Conservation (phyloP, 2,113 vertebrate genomes). For the human (Homo sapiens) region DNA sequence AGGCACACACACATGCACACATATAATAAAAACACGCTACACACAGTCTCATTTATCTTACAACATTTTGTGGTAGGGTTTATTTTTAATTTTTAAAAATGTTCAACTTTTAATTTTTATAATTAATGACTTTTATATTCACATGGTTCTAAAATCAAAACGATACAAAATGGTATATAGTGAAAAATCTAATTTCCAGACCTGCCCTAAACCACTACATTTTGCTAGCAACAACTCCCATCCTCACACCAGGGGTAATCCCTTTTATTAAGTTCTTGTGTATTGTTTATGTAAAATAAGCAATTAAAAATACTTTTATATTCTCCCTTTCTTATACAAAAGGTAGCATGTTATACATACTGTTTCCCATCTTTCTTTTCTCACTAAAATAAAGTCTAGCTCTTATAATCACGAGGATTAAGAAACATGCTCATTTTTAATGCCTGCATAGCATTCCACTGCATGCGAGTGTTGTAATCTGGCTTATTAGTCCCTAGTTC, state of each 20-base stretch:
- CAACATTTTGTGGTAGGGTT: neutral
- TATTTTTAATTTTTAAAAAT: conserved; percentile 25
- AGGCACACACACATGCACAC: neutral
- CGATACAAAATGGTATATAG: neutral
- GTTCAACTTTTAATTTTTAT: neutral
- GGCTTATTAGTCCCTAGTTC: neutral
- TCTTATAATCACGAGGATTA: neutral
- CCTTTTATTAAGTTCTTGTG: neutral
- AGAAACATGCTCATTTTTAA: neutral
- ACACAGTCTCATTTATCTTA: neutral
- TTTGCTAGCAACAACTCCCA: neutral
- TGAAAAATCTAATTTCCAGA: neutral
- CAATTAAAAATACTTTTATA: conserved; percentile 10
- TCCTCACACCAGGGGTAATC: neutral
- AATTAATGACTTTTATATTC: neutral
- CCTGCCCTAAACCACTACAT: neutral
- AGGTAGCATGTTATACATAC: neutral
- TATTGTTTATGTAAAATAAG: neutral
- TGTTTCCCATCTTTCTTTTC: neutral
- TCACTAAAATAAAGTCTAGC: neutral
- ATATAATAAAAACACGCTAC: neutral
- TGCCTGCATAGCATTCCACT: neutral
- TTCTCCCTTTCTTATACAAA: conserved; percentile 2
- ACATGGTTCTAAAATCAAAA: neutral
- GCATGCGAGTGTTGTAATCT: neutral